These are phyloP conservation scores for Pelochelys cantorii DNA, from an alignment of 2,797 vertebrate genomes.

Conservation along the genomic window DNA sequence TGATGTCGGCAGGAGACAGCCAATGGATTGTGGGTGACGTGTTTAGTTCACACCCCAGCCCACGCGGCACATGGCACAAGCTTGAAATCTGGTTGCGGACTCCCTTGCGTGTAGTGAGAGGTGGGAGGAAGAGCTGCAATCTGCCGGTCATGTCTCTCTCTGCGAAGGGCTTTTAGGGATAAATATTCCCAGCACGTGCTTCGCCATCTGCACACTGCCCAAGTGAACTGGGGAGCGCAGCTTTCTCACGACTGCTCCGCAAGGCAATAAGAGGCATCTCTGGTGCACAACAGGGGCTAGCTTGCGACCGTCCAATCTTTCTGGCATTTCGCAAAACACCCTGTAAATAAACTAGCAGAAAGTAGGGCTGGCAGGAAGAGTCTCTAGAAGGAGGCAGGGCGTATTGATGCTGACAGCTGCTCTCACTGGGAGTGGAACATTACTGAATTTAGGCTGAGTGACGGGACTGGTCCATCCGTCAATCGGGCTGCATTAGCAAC, in stretches of 20 bases:
- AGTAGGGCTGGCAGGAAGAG: not conserved
- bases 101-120: not conserved
- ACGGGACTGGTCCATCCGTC: not conserved
- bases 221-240: not conserved
- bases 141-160: not conserved
- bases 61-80: not conserved
- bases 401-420: slow-evolving; percentile 6
- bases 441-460: not conserved
- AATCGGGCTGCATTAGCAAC: not conserved
- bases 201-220: not conserved
- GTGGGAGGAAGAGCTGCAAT: not conserved
- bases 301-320: not conserved
- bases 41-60: not conserved
- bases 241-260: not conserved
- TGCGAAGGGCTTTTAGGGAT: not conserved
- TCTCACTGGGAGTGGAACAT: not conserved
- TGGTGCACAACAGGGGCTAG: not conserved
- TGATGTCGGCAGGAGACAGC: not conserved
- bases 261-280: rapidly evolving
- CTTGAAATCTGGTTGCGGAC: not conserved
- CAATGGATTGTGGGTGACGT: not conserved
- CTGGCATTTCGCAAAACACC: not conserved
- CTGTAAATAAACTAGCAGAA: not conserved
- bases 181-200: not conserved
- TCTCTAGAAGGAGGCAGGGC: not conserved